Conservation (phyloP, 2,113 vertebrate genomes). For the Charina bottae region DNA sequence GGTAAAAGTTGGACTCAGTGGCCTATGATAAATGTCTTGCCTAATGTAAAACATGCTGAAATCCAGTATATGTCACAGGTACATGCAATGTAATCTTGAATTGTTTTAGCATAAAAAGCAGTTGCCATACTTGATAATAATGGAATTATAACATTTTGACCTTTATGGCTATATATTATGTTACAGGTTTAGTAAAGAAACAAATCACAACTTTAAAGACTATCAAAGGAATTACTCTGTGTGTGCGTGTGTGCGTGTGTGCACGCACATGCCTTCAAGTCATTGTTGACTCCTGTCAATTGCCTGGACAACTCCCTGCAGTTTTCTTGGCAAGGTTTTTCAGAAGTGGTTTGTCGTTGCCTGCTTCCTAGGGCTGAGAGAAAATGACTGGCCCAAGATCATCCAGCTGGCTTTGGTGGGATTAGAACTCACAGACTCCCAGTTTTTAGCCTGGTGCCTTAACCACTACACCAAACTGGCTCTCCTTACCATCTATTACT, state of each 20-base stretch:
- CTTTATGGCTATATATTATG: not conserved
- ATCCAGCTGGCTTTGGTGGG: not conserved
- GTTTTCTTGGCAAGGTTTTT: not conserved
- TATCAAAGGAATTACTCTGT: not conserved
- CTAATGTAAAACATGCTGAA: constrained; percentile 70
- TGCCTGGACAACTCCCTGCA: not conserved
- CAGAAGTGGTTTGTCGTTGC: not conserved
- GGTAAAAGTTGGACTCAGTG: not conserved
- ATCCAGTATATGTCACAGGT: constrained; percentile 49
- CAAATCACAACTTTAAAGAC: not conserved
- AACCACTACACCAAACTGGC: not conserved
- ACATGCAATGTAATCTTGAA: not conserved
- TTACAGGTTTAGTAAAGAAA: not conserved
- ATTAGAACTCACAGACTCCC: not conserved
- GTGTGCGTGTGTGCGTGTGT: not conserved
- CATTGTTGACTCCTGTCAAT: not conserved
- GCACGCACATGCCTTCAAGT: not conserved
- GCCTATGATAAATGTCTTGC: not conserved
- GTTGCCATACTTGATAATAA: not conserved
- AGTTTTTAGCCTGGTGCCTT: not conserved
- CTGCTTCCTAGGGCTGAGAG: not conserved
- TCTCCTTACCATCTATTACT: not conserved
- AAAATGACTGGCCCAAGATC: not conserved
- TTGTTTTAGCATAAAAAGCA: not conserved
- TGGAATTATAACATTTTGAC: not conserved